Conservation (phyloP, 2,888 invertebrate species). For the Cybosia mesomella region DNA sequence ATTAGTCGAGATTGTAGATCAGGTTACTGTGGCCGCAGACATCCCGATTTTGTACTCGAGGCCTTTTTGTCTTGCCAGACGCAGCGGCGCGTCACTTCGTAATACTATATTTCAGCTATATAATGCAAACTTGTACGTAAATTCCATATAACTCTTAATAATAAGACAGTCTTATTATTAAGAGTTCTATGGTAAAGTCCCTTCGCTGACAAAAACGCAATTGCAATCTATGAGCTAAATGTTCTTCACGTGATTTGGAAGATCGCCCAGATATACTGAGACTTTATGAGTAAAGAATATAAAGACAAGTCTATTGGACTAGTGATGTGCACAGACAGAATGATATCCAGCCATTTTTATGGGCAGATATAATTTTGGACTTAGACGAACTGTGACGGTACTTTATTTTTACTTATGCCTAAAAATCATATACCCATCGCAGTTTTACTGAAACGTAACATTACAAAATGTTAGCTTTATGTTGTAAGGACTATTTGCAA, state of each 20-base stretch:
- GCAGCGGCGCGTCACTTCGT: constrained; percentile 28
- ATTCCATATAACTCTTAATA: too few species aligned
- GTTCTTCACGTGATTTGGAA: constrained; percentile 43
- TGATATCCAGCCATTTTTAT: neutral
- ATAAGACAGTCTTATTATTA: too few species aligned
- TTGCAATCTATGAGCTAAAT: constrained; percentile 40
- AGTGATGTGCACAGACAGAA: neutral
- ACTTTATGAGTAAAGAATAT: constrained; percentile 28
- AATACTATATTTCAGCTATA: constrained; percentile 39
- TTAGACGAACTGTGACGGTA: too few species aligned
- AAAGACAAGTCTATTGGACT: neutral
- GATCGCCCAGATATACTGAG: constrained; percentile 29
- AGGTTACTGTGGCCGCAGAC: constrained; percentile 65
- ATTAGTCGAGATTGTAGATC: constrained; percentile 76
- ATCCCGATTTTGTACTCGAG: constrained; percentile 58
- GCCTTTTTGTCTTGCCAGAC: constrained; percentile 49
- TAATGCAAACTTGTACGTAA: too few species aligned
- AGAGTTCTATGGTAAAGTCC: constrained; percentile 30
- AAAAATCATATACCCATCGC: too few species aligned
- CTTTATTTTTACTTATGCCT: too few species aligned
- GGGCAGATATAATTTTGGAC: neutral
- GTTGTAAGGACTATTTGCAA: too few species aligned
- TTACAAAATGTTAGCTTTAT: too few species aligned
- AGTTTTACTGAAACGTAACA: too few species aligned
- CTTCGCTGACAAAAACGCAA: constrained; percentile 30